These are phyloP conservation scores for Pipra filicauda DNA, from an alignment of 2,113 vertebrate species.

Conservation along the genomic window DNA sequence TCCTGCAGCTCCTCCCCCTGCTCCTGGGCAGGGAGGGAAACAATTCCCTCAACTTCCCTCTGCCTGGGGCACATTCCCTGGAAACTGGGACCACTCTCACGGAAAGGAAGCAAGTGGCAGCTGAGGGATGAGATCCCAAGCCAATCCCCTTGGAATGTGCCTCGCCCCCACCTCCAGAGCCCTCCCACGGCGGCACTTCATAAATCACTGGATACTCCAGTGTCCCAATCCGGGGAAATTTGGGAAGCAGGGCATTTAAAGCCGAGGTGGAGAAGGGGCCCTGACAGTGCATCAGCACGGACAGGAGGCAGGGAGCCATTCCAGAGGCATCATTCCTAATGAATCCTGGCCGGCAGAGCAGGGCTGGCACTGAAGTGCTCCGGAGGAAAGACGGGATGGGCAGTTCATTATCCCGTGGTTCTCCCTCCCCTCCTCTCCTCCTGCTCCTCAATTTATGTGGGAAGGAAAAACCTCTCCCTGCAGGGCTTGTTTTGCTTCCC, in stretches of 20 bases:
- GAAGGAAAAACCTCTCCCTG: background rate
- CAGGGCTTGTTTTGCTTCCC: background rate
- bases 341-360: constrained; percentile 32
- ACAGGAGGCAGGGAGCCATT: background rate
- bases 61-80: background rate
- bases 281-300: constrained; percentile 33
- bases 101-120: background rate
- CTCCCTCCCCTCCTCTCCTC: background rate
- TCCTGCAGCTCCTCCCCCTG: background rate
- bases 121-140: background rate
- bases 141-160: background rate
- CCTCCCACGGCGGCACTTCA: background rate
- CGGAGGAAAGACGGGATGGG: background rate
- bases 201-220: constrained; percentile 22
- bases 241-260: background rate
- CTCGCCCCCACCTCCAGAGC: background rate
- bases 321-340: constrained; percentile 17
- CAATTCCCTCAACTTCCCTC: background rate
- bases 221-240: background rate
- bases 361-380: background rate
- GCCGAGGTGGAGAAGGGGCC: constrained; percentile 24
- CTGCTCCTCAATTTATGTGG: background rate
- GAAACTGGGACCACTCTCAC: background rate
- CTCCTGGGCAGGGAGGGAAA: no score
- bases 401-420: background rate